These are phyloP conservation scores for Callipepla squamata DNA, from an alignment of 2,113 vertebrate species.

Conservation along the genomic window DNA sequence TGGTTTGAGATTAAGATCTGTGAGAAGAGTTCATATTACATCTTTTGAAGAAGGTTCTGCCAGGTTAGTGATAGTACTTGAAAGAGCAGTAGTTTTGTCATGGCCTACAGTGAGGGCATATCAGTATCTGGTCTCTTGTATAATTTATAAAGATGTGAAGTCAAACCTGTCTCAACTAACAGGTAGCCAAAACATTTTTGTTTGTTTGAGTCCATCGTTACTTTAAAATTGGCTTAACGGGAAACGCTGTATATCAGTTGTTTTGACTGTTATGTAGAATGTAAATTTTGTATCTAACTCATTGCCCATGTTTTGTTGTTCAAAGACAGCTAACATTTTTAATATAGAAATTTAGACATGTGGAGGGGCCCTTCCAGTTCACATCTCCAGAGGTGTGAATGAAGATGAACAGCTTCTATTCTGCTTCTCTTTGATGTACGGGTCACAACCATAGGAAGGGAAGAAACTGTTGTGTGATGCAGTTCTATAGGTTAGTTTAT, in stretches of 20 bases:
- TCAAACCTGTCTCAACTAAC: not conserved
- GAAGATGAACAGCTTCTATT: not conserved
- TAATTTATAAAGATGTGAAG: not conserved
- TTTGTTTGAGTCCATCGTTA: not conserved
- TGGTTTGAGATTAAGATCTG: not conserved
- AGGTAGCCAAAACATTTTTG: not conserved
- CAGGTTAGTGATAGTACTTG: not conserved
- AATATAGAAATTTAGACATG: not conserved
- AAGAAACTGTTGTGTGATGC: not conserved
- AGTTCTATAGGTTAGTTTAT: not conserved
- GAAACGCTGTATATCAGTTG: not conserved
- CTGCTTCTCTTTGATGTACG: not conserved
- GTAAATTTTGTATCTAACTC: not conserved
- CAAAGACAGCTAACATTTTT: not conserved
- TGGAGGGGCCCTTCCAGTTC: not conserved
- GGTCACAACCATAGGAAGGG: not conserved
- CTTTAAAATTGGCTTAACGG: not conserved
- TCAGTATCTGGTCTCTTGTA: not conserved
- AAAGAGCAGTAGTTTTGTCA: not conserved
- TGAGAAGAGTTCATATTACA: not conserved
- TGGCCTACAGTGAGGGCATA: not conserved
- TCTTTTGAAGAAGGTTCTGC: not conserved
- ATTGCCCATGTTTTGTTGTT: not conserved
- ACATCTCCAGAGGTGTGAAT: not conserved
- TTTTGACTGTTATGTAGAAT: not conserved